These are phyloP conservation scores for Oophaga sylvatica DNA, from an alignment of 2,797 vertebrate species.

Conservation along the genomic window DNA sequence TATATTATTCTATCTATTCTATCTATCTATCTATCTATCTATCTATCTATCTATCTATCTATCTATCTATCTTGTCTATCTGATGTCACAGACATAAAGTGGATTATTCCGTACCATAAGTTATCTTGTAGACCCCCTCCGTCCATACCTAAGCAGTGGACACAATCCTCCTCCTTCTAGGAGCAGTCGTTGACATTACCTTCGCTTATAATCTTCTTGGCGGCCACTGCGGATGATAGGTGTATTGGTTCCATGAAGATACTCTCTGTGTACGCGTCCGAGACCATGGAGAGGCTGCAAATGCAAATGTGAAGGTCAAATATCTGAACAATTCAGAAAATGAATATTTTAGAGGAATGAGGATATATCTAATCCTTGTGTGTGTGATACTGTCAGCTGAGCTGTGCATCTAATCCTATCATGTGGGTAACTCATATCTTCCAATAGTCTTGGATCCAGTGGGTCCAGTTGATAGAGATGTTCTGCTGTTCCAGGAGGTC, in stretches of 20 bases:
- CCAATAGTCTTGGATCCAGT: too few species aligned
- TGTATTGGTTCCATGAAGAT: slow-evolving; percentile 98
- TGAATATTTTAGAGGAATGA: background rate
- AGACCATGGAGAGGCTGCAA: slow-evolving; percentile 84
- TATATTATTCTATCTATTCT: too few species aligned
- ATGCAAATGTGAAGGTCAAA: background rate
- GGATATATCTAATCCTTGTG: background rate
- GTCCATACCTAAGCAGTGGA: too few species aligned
- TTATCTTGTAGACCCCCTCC: background rate
- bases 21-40: too few species aligned
- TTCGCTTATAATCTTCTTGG: slow-evolving; percentile 92
- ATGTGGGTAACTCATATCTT: too few species aligned
- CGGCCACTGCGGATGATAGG: slow-evolving; percentile 89
- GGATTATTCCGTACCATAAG: too few species aligned
- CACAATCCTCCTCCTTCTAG: background rate
- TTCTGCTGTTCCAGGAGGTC: too few species aligned
- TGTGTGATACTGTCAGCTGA: background rate
- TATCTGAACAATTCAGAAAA: background rate
- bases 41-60: background rate
- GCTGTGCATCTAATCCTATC: too few species aligned
- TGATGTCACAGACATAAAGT: too few species aligned
- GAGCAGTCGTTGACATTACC: slow-evolving; percentile 73
- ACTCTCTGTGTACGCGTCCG: slow-evolving; percentile 87
- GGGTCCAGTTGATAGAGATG: too few species aligned
- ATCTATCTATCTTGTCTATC: background rate